Percentiles rank a stretch among this genome's conserved stretches.
phyloP scores from a whole-genome alignment of 1,140 invertebrate genomes.

The Drosophila biarmipes region DNA sequence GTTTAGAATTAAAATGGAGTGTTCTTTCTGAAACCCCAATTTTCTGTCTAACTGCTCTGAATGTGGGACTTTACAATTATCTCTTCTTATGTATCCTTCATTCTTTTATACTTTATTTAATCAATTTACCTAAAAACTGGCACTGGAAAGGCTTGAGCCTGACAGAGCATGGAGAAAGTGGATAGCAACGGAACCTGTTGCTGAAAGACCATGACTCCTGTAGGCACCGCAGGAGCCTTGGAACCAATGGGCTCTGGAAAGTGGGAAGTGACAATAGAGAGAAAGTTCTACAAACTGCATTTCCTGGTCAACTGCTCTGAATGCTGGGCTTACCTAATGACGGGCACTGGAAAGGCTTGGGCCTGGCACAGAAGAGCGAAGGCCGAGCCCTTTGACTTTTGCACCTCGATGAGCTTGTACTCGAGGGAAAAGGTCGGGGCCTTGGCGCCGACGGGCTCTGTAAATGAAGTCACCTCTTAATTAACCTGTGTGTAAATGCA shows the following conservation, averaged over 20 bases:
- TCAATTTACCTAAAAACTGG: slow-evolving; percentile 87
- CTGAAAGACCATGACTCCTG: slow-evolving; percentile 87
- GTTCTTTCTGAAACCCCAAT: background rate
- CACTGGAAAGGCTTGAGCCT: slow-evolving; percentile 90
- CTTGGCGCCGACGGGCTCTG: slow-evolving; percentile 90
- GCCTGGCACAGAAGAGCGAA: slow-evolving; percentile 87
- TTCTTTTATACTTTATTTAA: background rate
- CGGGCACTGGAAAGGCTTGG: slow-evolving; percentile 42
- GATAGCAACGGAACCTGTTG: slow-evolving; percentile 84
- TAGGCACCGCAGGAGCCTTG: slow-evolving; percentile 89
- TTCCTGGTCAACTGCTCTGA: slow-evolving; percentile 11
- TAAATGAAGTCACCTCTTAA: slow-evolving; percentile 16
- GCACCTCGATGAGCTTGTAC: slow-evolving; percentile 86
- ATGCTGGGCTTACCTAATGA: slow-evolving; percentile 42
- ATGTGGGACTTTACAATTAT: background rate
- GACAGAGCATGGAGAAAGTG: slow-evolving; percentile 89
- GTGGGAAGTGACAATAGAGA: too few species aligned
- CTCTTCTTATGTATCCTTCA: too few species aligned
- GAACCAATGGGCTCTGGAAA: slow-evolving; percentile 89
- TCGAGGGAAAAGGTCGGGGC: slow-evolving; percentile 88
- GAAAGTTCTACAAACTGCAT: background rate
- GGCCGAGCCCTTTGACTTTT: slow-evolving; percentile 41
- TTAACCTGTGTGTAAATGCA: background rate
- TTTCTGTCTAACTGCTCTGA: slow-evolving; percentile 13
- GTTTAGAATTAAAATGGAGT: background rate